These are phyloP conservation scores for Meloidogyne chitwoodi DNA, from an alignment of 1,140 invertebrate genomes.

Conservation along the genomic window DNA sequence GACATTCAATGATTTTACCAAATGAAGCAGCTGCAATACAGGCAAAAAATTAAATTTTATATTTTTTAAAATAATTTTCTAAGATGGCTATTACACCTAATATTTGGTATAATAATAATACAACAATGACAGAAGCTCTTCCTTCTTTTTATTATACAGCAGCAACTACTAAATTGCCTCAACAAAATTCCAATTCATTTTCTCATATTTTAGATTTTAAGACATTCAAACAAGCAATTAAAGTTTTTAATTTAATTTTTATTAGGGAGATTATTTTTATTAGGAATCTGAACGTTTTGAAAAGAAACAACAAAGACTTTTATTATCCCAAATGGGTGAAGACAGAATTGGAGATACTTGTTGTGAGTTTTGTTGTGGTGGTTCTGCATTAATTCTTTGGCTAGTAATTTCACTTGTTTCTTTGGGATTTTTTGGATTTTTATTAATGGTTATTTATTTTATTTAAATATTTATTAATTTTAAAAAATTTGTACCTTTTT, in stretches of 20 bases:
- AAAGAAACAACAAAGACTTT: conserved; percentile 8
- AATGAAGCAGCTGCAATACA: not conserved
- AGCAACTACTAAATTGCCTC: conserved; percentile 2
- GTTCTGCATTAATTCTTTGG: conserved; percentile 16
- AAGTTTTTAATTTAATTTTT: not conserved
- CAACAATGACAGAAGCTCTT: not conserved
- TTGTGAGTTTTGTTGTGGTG: conserved; percentile 19
- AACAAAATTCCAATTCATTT: not conserved
- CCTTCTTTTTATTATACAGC: conserved; percentile 14
- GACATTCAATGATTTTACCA: conserved; percentile 18
- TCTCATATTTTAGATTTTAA: conserved; percentile 3
- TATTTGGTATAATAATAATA: not conserved
- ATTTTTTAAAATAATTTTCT: not conserved
- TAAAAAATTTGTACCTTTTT: too few relatives aligned
- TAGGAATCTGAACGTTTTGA: conserved; percentile 20
- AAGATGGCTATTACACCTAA: not conserved
- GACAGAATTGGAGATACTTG: not conserved
- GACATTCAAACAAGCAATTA: conserved; percentile 14
- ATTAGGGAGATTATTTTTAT: not conserved
- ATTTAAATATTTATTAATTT: not conserved
- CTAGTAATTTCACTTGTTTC: conserved; percentile 14
- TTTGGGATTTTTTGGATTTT: conserved; percentile 14
- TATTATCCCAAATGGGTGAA: conserved; percentile 1
- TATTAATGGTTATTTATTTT: conserved; percentile 17
- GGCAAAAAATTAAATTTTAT: not conserved